Evolutionary conservation across 2,888 invertebrate genomes (phyloP).

Genomic region (Tenthredo scrophulariae): DNA sequence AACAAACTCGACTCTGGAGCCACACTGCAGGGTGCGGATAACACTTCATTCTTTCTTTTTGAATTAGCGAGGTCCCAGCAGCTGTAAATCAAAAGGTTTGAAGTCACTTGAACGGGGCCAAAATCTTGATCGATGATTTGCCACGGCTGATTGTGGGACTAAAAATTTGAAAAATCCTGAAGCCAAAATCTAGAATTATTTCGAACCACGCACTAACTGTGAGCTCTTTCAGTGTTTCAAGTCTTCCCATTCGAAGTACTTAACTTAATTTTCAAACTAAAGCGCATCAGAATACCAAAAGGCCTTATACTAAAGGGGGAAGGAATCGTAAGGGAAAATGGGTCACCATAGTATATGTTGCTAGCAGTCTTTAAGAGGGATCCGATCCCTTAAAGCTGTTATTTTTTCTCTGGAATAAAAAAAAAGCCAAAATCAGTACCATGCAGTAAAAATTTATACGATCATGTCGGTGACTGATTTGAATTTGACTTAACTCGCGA

Average conservation of each 20-base stretch:
- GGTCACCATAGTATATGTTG: background rate
- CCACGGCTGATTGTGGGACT: background rate
- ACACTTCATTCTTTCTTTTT: background rate
- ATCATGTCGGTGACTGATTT: background rate
- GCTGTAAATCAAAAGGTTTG: background rate
- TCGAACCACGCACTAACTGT: background rate
- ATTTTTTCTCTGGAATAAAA: background rate
- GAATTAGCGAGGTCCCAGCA: background rate
- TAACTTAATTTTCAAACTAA: conserved; percentile 18
- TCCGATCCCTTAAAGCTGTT: background rate
- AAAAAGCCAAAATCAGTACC: background rate
- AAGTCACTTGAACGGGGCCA: background rate
- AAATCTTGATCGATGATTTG: background rate
- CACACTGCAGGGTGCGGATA: background rate
- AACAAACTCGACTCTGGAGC: background rate
- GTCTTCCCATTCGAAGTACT: background rate
- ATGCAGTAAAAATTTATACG: background rate
- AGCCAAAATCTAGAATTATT: background rate
- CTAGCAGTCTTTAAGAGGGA: background rate
- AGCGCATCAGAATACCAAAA: conserved; percentile 36
- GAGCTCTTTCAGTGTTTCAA: background rate
- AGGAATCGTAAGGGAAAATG: conserved; percentile 8
- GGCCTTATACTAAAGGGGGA: conserved; percentile 12
- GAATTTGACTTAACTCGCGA: background rate
- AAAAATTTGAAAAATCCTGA: background rate